Base-by-base conservation (phyloP, 2,888 invertebrate genomes). In the Acleris laterana region DNA sequence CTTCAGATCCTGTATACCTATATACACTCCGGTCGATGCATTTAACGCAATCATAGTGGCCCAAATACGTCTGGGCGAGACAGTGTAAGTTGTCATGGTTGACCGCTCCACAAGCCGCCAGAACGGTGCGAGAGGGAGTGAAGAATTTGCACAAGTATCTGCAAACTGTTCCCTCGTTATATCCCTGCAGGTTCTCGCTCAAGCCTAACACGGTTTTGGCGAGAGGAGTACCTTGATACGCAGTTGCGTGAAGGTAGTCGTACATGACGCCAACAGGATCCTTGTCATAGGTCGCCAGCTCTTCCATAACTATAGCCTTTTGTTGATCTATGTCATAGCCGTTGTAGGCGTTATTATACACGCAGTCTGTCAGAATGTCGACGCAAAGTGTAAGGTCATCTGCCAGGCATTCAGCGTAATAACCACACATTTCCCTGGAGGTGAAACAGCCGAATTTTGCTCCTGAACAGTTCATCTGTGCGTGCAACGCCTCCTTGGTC, bases 401-500 rank as follows among this genome's bases (percentile, higher is more conserved):
- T 2, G 96, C 93, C 69, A 99, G 93, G 81, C 99, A 99, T 87
- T 99, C 98, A 17, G 98, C 99, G 83, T 98, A 99, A 89, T 98
- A 99, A 0, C 97, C 98, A 13, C 98, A 97, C 88, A 99, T 98
- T 88, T 99, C 99, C 63, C 99, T 94, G 51, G 98, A 98, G 3
- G 99, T 99, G 87, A 98, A 98, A 6, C 99, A 99, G 88, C 98
- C 98, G 75, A 99, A 94, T 80, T 98, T 98, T 3, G 99, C 99
- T 16, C 99, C 99, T 93, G 98, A 95, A 79, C 97, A 96, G 82
- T 98, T 97, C 72, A 99, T 98, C 90, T 98, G 97, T 51, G 97
- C 90, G 85, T 99, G 98, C 53, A 99, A 90, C 71, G 96, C 95
- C 20, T 95, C 95, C 89, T 97, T 98, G 1, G 96, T 95, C 64